A percentile compares a stretch with the other conserved stretches of the same genome.
phyloP scores from a whole-genome alignment of 2,797 vertebrate genomes.

The Pipistrellus kuhlii region DNA sequence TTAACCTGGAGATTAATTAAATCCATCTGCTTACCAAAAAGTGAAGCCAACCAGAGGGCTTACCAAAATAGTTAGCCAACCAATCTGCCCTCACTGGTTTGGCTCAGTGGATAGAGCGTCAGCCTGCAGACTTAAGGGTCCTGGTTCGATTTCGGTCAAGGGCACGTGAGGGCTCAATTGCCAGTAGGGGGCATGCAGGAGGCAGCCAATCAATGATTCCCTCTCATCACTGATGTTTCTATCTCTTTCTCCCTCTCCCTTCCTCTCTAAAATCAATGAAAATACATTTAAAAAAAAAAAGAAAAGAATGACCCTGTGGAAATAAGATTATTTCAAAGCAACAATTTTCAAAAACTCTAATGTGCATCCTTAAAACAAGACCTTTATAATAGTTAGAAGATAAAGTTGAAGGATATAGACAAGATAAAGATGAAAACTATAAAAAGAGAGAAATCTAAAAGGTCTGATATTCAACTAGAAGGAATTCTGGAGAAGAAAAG shows the following conservation, averaged over 20 bases:
- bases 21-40: constrained; percentile 16
- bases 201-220: no score
- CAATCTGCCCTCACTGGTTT: neutral
- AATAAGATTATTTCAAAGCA: constrained; percentile 25
- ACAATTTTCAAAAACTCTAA: constrained; percentile 24
- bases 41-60: neutral
- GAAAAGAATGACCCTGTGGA: neutral
- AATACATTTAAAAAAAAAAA: neutral
- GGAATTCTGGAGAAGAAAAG: neutral
- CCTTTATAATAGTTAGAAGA: constrained; percentile 24
- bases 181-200: no score
- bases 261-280: neutral
- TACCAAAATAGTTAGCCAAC: neutral
- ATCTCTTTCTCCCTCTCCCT: no score
- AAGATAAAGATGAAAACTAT: neutral
- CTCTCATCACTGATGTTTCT: no score
- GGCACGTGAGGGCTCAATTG: no score
- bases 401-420: neutral
- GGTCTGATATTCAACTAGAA: constrained; percentile 11
- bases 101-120: no score
- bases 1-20: constrained; percentile 4
- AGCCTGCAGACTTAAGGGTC: no score
- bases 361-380: constrained; percentile 34
- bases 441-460: constrained; percentile 4
- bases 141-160: no score